Conservation (phyloP, 2,888 invertebrate species). For the Drosophila monieri region DNA sequence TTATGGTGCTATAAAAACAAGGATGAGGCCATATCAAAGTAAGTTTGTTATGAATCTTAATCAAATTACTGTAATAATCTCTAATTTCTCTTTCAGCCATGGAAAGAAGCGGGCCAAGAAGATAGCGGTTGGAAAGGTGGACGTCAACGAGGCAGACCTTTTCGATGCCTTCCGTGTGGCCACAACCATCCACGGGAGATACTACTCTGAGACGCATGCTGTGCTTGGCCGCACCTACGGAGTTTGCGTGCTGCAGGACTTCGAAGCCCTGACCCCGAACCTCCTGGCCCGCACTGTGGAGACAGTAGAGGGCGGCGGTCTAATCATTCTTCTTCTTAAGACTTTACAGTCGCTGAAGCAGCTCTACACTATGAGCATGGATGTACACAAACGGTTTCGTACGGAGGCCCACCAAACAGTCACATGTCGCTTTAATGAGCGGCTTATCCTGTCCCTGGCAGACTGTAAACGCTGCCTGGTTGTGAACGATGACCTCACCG, state of each 20-base stretch:
- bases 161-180: conserved; percentile 98
- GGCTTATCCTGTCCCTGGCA: conserved; percentile 95
- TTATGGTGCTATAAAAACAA: conserved; percentile 99
- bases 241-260: conserved; percentile 97
- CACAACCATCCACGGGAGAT: conserved; percentile 98
- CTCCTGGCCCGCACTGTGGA: conserved; percentile 97
- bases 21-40: conserved; percentile 95
- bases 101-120: conserved; percentile 97
- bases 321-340: conserved; percentile 94
- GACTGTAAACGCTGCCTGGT: conserved; percentile 95
- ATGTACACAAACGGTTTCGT: conserved; percentile 95
- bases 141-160: conserved; percentile 96
- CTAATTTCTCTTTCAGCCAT: conserved; percentile 86
- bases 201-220: conserved; percentile 98
- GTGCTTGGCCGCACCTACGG: conserved; percentile 99
- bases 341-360: conserved; percentile 95
- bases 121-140: conserved; percentile 93
- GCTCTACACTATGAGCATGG: conserved; percentile 98
- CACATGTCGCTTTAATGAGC: conserved; percentile 97
- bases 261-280: conserved; percentile 99
- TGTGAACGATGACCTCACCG: conserved; percentile 96
- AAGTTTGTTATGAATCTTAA: conserved; percentile 47
- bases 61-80: neutral
- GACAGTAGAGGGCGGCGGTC: conserved; percentile 98
- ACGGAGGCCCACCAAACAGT: conserved; percentile 97